Conservation (phyloP, 2,113 vertebrate species). For the Perca fluviatilis region DNA sequence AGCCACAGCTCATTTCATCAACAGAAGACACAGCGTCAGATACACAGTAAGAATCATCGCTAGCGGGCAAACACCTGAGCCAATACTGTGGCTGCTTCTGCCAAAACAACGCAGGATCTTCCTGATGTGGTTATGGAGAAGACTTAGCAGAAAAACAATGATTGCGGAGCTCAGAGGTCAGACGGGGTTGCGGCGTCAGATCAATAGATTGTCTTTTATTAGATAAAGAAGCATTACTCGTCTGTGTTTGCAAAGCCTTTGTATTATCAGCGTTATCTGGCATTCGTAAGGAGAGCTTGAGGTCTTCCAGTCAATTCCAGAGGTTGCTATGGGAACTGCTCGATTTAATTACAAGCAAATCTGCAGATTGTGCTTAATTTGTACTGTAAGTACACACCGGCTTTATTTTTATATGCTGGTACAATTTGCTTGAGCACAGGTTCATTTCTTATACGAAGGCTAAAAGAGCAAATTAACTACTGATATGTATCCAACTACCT, state of each 20-base stretch:
- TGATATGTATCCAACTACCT: not conserved
- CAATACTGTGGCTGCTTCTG: slow-evolving; percentile 7
- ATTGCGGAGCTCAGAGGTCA: not conserved
- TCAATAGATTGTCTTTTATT: not conserved
- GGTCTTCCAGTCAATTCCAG: not conserved
- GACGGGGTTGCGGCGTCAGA: not conserved
- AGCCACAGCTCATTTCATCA: slow-evolving; percentile 11
- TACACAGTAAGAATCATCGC: slow-evolving; percentile 13
- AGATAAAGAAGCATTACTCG: slow-evolving; percentile 4
- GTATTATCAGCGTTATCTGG: not conserved
- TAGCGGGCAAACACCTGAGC: slow-evolving; percentile 30
- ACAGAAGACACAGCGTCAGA: not conserved
- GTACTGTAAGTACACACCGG: not conserved
- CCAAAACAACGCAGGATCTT: slow-evolving; percentile 13
- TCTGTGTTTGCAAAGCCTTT: slow-evolving; percentile 12
- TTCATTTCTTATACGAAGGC: not conserved
- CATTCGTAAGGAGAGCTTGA: slow-evolving; percentile 9
- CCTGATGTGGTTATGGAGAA: slow-evolving; percentile 18
- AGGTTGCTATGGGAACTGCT: slow-evolving; percentile 31
- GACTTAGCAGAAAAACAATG: slow-evolving; percentile 9
- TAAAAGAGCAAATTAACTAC: not conserved
- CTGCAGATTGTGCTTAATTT: slow-evolving; percentile 6
- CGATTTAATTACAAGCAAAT: not conserved
- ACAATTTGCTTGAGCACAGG: not conserved
- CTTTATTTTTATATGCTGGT: not conserved